A percentile compares a stretch with the other conserved stretches of the same genome.
These are phyloP conservation scores for Perizoma flavofasciatum DNA, from an alignment of 2,888 invertebrate species.

Conservation along the genomic window DNA sequence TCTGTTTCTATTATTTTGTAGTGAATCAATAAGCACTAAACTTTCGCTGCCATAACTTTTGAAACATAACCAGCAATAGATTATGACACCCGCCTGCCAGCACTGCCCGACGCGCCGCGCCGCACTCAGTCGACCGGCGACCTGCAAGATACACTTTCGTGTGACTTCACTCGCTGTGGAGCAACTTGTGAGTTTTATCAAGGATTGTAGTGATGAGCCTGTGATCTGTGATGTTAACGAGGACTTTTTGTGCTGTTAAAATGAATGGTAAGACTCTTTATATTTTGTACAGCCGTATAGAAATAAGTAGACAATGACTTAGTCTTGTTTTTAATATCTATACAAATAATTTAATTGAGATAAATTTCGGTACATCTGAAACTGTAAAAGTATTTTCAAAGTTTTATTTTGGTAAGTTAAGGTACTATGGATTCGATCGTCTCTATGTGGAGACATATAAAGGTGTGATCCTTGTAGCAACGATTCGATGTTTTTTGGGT, in stretches of 20 bases:
- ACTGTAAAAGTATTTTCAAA: no score
- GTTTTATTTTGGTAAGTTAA: no score
- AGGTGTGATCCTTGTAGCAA: no score
- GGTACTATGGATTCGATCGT: no score
- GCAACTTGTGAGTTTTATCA: constrained; percentile 10
- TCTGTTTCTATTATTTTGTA: not conserved
- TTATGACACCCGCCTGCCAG: constrained; percentile 30
- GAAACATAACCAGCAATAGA: constrained; percentile 20
- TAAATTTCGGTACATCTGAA: no score
- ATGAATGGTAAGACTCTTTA: constrained; percentile 65
- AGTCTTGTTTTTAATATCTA: no score
- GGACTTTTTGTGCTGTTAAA: constrained; percentile 66
- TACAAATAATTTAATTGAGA: no score
- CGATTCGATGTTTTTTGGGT: no score
- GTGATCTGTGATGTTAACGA: constrained; percentile 62
- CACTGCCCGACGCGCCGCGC: constrained; percentile 21
- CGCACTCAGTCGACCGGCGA: constrained; percentile 48
- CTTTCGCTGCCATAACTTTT: constrained; percentile 29
- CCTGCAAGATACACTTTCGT: constrained; percentile 52
- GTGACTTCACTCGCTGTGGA: constrained; percentile 21
- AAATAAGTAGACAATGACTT: no score
- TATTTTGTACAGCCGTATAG: not conserved
- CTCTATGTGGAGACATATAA: no score
- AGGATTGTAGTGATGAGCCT: constrained; percentile 73
- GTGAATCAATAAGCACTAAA: constrained; percentile 21